These are phyloP conservation scores for Bucorvus abyssinicus DNA, from an alignment of 2,797 vertebrate species.

Conservation along the genomic window DNA sequence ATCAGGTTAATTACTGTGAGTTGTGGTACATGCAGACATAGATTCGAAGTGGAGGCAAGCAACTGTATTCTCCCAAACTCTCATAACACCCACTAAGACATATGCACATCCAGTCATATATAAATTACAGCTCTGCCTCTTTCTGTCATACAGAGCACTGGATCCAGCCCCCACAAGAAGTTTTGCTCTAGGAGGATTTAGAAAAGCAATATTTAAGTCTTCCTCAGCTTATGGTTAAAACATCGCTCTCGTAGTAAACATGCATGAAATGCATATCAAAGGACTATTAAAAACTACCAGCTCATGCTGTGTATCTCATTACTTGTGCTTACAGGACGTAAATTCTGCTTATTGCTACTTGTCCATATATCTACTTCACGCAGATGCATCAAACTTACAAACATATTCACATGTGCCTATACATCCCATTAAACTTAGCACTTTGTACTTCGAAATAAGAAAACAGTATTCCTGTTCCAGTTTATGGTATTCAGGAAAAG, in stretches of 20 bases:
- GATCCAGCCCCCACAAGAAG: not conserved
- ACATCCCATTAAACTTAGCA: not conserved
- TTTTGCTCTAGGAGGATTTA: not conserved
- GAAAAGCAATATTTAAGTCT: not conserved
- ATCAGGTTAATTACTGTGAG: not conserved
- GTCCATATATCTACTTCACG: not conserved
- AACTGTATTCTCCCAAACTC: not conserved
- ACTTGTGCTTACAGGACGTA: not conserved
- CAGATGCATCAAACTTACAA: not conserved
- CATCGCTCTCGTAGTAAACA: not conserved
- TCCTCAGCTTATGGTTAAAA: not conserved
- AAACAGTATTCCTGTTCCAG: not conserved
- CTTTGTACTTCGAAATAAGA: not conserved
- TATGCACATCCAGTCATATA: not conserved
- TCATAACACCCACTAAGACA: not conserved
- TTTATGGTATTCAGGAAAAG: not conserved
- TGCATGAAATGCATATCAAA: not conserved
- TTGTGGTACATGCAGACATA: not conserved
- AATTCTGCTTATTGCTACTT: not conserved
- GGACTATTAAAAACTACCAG: not conserved
- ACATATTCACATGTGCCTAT: fast-evolving
- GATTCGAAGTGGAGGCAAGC: not conserved
- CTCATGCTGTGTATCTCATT: not conserved
- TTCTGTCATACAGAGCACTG: not conserved
- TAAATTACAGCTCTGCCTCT: not conserved